Conservation (phyloP, 2,113 vertebrate species). For the Trematocara variabile region DNA sequence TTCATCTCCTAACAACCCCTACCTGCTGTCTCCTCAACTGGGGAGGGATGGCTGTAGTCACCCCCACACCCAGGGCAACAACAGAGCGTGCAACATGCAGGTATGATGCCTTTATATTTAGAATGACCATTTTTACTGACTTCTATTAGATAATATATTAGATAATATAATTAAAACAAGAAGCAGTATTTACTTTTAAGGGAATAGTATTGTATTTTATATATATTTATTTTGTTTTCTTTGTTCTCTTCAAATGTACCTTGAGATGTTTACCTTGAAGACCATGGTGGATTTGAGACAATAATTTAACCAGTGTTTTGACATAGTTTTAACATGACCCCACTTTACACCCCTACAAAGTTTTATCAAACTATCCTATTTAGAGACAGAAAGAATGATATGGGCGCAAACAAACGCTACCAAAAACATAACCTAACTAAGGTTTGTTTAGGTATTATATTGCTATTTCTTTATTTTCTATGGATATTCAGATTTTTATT, state of each 20-base stretch:
- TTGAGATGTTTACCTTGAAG: neutral
- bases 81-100: constrained; percentile 78
- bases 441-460: neutral
- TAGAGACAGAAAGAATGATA: neutral
- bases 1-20: constrained; percentile 84
- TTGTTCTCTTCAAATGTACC: neutral
- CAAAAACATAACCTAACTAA: neutral
- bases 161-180: neutral
- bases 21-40: constrained; percentile 76
- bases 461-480: neutral
- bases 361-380: neutral
- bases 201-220: neutral
- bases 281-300: neutral
- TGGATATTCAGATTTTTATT: neutral
- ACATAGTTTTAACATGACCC: neutral
- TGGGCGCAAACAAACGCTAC: neutral
- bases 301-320: neutral
- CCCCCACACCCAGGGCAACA: constrained; percentile 64
- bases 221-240: neutral
- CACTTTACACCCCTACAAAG: neutral
- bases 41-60: constrained; percentile 75
- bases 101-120: constrained; percentile 54
- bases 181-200: neutral
- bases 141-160: neutral
- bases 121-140: neutral